A percentile compares a stretch with the other conserved stretches of the same genome.
phyloP scores from a whole-genome alignment of 2,888 invertebrate species.

The Rhogogaster chlorosoma region DNA sequence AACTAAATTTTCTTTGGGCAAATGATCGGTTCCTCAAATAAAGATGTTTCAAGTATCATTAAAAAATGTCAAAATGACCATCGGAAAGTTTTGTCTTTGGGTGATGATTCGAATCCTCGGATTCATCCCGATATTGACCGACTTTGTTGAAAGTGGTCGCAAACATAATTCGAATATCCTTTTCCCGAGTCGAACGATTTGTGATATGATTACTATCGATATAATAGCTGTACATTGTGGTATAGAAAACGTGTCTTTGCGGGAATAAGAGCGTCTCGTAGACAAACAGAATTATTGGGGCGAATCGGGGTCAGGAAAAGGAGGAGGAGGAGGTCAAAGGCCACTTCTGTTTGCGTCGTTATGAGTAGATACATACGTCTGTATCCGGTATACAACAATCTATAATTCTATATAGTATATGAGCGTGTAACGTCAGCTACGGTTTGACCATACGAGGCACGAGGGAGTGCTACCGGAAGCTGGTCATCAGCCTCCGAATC shows the following conservation, averaged over 20 bases:
- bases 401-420: conserved; percentile 9
- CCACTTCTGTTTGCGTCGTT: conserved; percentile 27
- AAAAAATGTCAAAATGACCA: too few species aligned
- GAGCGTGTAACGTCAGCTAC: background rate
- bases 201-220: background rate
- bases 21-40: too few species aligned
- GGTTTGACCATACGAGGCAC: conserved; percentile 39
- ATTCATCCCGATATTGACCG: too few species aligned
- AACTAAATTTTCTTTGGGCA: too few species aligned
- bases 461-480: conserved; percentile 47
- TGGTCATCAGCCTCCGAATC: conserved; percentile 44
- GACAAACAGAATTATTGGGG: background rate
- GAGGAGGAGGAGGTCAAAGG: background rate
- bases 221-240: background rate
- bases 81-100: too few species aligned
- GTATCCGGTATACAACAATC: conserved; percentile 37
- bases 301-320: background rate
- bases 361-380: conserved; percentile 13
- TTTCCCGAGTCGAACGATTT: background rate
- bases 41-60: too few species aligned
- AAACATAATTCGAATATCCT: background rate
- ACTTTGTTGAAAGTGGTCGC: background rate
- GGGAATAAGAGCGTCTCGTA: background rate
- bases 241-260: background rate
- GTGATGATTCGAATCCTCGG: too few species aligned